Evolutionary conservation across 2,797 vertebrate genomes (phyloP).

Genomic region (Loris lydekkerianus): DNA sequence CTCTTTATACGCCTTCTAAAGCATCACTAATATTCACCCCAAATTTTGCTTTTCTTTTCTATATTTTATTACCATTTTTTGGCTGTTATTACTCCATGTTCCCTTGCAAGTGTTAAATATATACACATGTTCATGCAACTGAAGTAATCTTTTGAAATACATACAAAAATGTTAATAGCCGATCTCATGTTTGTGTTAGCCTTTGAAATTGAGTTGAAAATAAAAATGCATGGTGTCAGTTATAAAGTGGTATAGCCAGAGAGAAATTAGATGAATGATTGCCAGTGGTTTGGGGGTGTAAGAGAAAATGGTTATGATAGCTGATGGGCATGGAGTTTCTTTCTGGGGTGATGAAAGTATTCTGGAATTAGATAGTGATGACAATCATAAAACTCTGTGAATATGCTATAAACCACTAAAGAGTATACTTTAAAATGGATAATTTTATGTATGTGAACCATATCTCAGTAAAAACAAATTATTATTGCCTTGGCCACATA

Average conservation of each 20-base stretch:
- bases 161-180: not conserved
- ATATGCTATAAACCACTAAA: not conserved
- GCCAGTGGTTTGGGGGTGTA: not conserved
- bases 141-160: constrained; percentile 7
- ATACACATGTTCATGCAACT: not conserved
- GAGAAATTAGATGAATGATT: not conserved
- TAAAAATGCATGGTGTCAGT: not conserved
- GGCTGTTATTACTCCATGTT: not conserved
- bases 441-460: not conserved
- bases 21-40: not conserved
- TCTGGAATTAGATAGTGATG: not conserved
- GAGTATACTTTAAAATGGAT: not conserved
- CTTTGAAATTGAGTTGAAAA: constrained; percentile 17
- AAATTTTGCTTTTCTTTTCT: constrained; percentile 26
- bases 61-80: not conserved
- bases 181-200: not conserved
- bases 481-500: not conserved
- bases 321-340: not conserved
- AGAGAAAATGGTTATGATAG: no score
- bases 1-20: constrained; percentile 32
- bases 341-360: not conserved
- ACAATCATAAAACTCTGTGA: not conserved
- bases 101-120: not conserved
- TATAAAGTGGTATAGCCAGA: not conserved
- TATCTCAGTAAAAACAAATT: not conserved